Conservation (phyloP, 2,888 invertebrate species). For the Hypercompe scribonia region DNA sequence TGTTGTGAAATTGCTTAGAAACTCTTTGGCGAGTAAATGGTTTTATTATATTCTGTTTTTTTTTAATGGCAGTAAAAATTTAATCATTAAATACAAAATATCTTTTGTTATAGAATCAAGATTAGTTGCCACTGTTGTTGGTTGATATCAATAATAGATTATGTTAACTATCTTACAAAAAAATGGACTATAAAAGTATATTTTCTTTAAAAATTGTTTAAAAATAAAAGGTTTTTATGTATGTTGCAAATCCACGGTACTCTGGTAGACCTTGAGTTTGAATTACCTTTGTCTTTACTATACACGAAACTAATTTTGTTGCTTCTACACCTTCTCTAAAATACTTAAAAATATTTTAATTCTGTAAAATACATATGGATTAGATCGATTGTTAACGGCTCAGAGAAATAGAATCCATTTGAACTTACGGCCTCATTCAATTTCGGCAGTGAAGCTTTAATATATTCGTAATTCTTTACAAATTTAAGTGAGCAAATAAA, state of each 20-base stretch:
- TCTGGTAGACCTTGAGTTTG: not conserved
- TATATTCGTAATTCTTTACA: not conserved
- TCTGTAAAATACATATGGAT: not conserved
- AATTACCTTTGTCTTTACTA: not conserved
- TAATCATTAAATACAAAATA: not conserved
- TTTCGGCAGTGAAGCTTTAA: not conserved
- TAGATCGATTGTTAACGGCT: not conserved
- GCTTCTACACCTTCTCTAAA: not conserved
- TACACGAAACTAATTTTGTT: not conserved
- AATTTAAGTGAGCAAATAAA: not conserved
- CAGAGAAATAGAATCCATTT: not conserved
- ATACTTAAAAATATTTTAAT: not conserved
- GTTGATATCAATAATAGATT: too few species aligned
- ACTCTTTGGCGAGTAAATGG: not conserved
- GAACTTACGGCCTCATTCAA: not conserved
- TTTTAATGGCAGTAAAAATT: not conserved
- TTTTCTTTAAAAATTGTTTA: too few species aligned
- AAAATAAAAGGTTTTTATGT: too few species aligned
- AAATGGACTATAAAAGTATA: too few species aligned
- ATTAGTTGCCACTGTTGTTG: not conserved
- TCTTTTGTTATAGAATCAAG: not conserved
- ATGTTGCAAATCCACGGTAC: not conserved
- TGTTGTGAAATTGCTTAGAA: not conserved
- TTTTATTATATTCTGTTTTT: not conserved
- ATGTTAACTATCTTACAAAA: too few species aligned